These are phyloP conservation scores for Phthorimaea operculella DNA, from an alignment of 1,140 invertebrate genomes.

Conservation along the genomic window DNA sequence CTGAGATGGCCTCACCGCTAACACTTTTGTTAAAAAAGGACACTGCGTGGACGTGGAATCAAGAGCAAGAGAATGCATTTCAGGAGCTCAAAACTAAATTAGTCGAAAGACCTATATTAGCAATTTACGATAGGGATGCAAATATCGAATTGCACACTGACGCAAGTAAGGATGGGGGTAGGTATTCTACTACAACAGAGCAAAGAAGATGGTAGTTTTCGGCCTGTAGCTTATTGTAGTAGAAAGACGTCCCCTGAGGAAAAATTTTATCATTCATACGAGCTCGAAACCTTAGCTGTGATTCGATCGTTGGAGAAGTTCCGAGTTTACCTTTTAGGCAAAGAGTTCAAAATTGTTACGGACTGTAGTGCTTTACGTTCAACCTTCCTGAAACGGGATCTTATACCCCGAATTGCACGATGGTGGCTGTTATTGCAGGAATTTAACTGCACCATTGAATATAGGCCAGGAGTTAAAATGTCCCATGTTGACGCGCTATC, in stretches of 20 bases:
- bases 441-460: slow-evolving; percentile 23
- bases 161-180: slow-evolving; percentile 9
- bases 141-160: slow-evolving; percentile 9
- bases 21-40: neutral
- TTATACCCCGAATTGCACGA: slow-evolving; percentile 27
- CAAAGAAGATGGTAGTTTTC: neutral
- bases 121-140: slow-evolving; percentile 5
- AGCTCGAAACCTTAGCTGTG: neutral
- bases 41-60: neutral
- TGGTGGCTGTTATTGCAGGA: slow-evolving; percentile 39
- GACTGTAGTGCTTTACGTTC: neutral
- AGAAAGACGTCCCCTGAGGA: neutral
- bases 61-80: slow-evolving; percentile 7
- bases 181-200: slow-evolving; percentile 8
- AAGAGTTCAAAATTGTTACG: slow-evolving; percentile 2
- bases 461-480: slow-evolving; percentile 9
- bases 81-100: slow-evolving; percentile 5
- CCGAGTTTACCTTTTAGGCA: neutral
- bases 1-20: neutral
- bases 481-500: slow-evolving; percentile 29
- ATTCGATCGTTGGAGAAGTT: neutral
- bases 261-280: neutral
- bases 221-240: neutral
- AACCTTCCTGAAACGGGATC: slow-evolving; percentile 17
- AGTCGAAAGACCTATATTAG: slow-evolving; percentile 3